phyloP scores from a whole-genome alignment of 2,888 invertebrate genomes.

The Myathropa florea region DNA sequence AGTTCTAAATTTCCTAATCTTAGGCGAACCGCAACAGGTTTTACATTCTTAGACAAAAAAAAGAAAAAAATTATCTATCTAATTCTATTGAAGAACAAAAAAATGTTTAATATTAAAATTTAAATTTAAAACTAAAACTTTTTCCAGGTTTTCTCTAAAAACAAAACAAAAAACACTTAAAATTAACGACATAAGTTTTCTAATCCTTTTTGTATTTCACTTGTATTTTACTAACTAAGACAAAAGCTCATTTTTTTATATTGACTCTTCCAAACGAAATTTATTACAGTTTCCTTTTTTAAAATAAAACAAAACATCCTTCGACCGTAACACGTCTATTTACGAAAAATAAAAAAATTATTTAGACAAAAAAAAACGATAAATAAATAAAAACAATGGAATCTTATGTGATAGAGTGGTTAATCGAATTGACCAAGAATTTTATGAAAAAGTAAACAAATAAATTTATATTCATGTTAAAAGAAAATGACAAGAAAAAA shows the following conservation, averaged over 20 bases:
- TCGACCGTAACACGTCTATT: conserved; percentile 16
- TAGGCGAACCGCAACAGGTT: conserved; percentile 67
- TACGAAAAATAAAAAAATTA: conserved; percentile 23
- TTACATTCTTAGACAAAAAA: conserved; percentile 39
- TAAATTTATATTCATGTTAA: conserved; percentile 71
- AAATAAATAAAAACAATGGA: conserved; percentile 64
- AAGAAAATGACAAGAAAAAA: conserved; percentile 16
- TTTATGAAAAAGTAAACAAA: conserved; percentile 57
- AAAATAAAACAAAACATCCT: conserved; percentile 18
- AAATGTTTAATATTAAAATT: conserved; percentile 31
- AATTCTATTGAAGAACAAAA: conserved; percentile 22
- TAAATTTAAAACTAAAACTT: conserved; percentile 30
- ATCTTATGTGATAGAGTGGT: conserved; percentile 74
- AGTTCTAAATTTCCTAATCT: conserved; percentile 74
- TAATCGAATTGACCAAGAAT: conserved; percentile 72
- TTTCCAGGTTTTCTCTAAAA: conserved; percentile 61
- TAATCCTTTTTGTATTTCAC: conserved; percentile 64
- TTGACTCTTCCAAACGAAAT: conserved; percentile 47
- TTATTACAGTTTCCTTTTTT: conserved; percentile 45
- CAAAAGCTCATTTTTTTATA: conserved; percentile 12
- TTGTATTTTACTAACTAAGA: conserved; percentile 48
- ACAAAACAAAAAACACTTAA: background rate
- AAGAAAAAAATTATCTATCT: conserved; percentile 18
- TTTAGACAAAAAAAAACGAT: conserved; percentile 45
- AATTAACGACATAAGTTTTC: conserved; percentile 36